Percentiles rank a stretch among this genome's conserved stretches.
Conservation (phyloP, 2,888 invertebrate species). For the Microctonus aethiopoides region DNA sequence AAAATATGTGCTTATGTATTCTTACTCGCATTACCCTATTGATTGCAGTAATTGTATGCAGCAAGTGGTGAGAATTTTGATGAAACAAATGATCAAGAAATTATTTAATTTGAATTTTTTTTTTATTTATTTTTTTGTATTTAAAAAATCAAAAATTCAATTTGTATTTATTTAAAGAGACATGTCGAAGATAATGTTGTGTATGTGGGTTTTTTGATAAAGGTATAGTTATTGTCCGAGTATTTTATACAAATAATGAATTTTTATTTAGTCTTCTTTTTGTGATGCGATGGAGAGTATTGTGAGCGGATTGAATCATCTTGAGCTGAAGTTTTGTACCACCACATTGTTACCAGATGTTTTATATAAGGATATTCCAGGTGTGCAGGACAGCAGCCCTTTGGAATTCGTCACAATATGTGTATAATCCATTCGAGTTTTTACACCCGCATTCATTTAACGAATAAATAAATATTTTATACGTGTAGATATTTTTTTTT, state of each 20-base stretch:
- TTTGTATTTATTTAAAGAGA: neutral
- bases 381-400: neutral
- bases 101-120: neutral
- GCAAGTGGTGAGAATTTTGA: neutral
- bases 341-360: neutral
- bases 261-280: no score
- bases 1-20: conserved; percentile 34
- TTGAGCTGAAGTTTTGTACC: neutral
- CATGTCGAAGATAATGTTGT: neutral
- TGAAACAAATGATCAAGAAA: neutral
- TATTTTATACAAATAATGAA: neutral
- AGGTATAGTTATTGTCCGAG: neutral
- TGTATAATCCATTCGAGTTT: conserved; percentile 5
- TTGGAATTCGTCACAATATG: neutral
- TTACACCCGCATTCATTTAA: conserved; percentile 25
- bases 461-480: neutral
- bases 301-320: neutral
- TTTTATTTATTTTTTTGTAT: no score
- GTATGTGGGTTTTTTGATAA: neutral
- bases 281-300: no score
- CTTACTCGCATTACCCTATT: no score
- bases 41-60: conserved; percentile 45
- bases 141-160: no score
- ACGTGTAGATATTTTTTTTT: neutral
- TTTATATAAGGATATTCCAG: conserved; percentile 1